A percentile compares a stretch with the other conserved stretches of the same genome.
Evolutionary conservation across 1,140 invertebrate species (phyloP).

Genomic region (Bradysia coprophila): DNA sequence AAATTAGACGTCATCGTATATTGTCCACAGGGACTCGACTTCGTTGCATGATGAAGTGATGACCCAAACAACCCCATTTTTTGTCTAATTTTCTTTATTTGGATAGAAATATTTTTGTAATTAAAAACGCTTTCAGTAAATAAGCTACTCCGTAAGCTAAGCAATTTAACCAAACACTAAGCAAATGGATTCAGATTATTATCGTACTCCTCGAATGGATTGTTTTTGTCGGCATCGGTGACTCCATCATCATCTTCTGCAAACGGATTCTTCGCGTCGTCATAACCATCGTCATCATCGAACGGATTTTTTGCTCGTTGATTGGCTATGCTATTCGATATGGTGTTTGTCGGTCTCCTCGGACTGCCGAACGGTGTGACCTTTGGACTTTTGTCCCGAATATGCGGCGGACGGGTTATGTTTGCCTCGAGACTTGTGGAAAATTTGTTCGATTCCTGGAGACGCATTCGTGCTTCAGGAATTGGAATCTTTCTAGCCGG

Average conservation of each 20-base stretch:
- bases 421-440: slow-evolving; percentile 40
- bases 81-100: no score
- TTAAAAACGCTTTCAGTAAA: no score
- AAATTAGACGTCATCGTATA: no score
- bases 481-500: slow-evolving; percentile 22
- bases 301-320: slow-evolving; percentile 37
- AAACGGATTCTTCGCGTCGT: slow-evolving; percentile 35
- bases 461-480: slow-evolving; percentile 30
- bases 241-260: slow-evolving; percentile 26
- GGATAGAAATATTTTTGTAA: no score
- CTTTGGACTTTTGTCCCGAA: slow-evolving; percentile 12
- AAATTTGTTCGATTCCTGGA: slow-evolving; percentile 28
- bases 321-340: slow-evolving; percentile 32
- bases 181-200: slow-evolving; percentile 47
- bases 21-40: no score
- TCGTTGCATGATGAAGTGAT: no score
- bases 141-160: no score
- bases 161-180: no score
- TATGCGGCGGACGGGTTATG: slow-evolving; percentile 18
- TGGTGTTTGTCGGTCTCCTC: slow-evolving; percentile 29
- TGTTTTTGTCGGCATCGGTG: slow-evolving; percentile 10
- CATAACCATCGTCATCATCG: slow-evolving; percentile 16
- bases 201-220: slow-evolving; percentile 31
- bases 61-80: no score
- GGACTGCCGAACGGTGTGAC: slow-evolving; percentile 25